Base-by-base conservation (phyloP, 2,888 invertebrate species). In the Criorhina ranunculi region DNA sequence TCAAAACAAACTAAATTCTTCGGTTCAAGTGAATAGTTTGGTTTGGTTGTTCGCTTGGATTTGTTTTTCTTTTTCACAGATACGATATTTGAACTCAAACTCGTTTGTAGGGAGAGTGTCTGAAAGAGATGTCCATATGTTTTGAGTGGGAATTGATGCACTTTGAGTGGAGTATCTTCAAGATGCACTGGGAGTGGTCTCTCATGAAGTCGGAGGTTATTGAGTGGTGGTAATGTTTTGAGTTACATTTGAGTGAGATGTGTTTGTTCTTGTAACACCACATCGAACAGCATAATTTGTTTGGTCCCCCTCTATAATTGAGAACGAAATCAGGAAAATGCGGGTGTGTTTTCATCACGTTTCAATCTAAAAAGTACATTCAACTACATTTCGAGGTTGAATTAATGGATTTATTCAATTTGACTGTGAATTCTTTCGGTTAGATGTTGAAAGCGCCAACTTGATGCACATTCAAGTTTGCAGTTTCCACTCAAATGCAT, bases 1-100 rank as follows among this genome's bases (percentile, higher is more conserved):
- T 70, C 75, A 85, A 85, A 80, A 76, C 76, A 75, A 66, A 85
- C 85, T 85, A 53, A 85, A 64, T 85, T 75, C 75, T 33, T n/a
- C n/a, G 24, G 29, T 64, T n/a, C 11, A 80, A 70, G 69, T 79
- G 85, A 85, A 79, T 66, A 57, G 51, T 17, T 79, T 42, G 62
- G 51, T 17, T 79, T 42, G 69, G 64, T 80, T 75, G 69, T 79
- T 44, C 62, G 62, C 59, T 40, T 59, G 24, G 57, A 15, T 57
- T 69, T 79, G 35, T 57, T 60, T 44, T 75, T 59, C 42, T 69
- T 77, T 76, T 53, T 44, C 4, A 17, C 46, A 5, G 33, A 29
- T 49, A 70, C 59, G 57, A 59, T 60, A 57, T 62, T 44, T 35
- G 51, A 37, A 19, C 35, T 3, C 9, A n/a, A 24, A 24, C 12